Conservation (phyloP, 2,797 vertebrate genomes). For the Rhabdophis nuchalis region DNA sequence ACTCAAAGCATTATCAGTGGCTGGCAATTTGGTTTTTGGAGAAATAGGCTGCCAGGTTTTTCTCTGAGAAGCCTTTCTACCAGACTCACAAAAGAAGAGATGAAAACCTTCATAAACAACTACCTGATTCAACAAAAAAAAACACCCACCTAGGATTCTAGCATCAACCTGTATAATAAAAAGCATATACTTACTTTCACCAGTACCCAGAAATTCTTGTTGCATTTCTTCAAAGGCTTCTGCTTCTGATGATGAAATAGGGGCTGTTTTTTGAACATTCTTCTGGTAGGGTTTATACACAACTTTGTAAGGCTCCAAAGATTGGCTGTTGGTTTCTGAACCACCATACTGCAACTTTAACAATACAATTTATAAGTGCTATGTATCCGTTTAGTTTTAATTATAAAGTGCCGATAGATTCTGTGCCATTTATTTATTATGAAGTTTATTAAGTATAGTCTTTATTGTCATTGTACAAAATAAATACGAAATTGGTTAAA, state of each 20-base stretch:
- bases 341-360: conserved; percentile 67
- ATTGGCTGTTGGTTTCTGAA: conserved; percentile 59
- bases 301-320: conserved; percentile 74
- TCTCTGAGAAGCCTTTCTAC: background rate
- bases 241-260: conserved; percentile 66
- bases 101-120: background rate
- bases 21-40: background rate
- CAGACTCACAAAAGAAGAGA: background rate
- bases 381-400: background rate
- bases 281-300: conserved; percentile 81
- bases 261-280: conserved; percentile 68
- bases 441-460: too few species aligned
- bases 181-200: conserved; percentile 75
- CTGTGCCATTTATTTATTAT: background rate
- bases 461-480: too few species aligned
- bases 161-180: background rate
- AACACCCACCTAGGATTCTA: too few species aligned
- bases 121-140: background rate
- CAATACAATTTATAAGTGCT: background rate
- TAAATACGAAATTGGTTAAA: too few species aligned
- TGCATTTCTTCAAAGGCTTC: conserved; percentile 81
- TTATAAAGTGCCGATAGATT: background rate
- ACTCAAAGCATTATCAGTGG: background rate
- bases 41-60: background rate
- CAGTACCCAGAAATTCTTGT: conserved; percentile 81